Evolutionary conservation across 2,797 vertebrate genomes (phyloP).

Genomic region (Rhinophrynus dorsalis): DNA sequence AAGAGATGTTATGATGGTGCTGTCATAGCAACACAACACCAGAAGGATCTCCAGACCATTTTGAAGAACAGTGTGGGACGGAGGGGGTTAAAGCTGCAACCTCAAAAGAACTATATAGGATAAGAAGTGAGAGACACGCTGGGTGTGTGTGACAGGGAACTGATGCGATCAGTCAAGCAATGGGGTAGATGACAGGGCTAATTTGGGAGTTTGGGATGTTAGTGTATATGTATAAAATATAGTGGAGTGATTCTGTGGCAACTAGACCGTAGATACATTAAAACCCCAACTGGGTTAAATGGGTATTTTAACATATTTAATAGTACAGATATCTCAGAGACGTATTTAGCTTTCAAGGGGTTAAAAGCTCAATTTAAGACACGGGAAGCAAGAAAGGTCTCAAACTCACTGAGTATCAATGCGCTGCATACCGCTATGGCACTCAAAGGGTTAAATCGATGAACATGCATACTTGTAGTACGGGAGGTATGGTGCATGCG

Average conservation of each 20-base stretch:
- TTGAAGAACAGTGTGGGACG: conserved; percentile 15
- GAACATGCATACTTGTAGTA: background rate
- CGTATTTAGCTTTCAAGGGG: no score
- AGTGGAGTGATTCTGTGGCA: no score
- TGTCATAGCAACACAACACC: conserved; percentile 43
- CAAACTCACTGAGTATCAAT: no score
- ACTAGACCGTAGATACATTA: no score
- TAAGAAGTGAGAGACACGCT: background rate
- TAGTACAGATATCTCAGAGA: no score
- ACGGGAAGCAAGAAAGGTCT: no score
- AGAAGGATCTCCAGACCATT: conserved; percentile 12
- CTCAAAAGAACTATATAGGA: background rate
- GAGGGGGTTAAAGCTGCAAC: background rate
- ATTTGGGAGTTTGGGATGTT: no score
- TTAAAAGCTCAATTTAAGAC: no score
- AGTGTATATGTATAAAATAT: no score
- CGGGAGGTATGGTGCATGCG: background rate
- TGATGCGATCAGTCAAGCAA: background rate
- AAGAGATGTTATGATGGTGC: conserved; percentile 44
- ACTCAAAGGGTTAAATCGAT: background rate
- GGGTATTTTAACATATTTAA: no score
- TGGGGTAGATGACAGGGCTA: no score
- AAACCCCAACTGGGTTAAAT: no score
- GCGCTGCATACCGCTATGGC: background rate
- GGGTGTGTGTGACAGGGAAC: conserved; percentile 20